Conservation (phyloP, 2,888 invertebrate species). For the Sipunculus nudus region DNA sequence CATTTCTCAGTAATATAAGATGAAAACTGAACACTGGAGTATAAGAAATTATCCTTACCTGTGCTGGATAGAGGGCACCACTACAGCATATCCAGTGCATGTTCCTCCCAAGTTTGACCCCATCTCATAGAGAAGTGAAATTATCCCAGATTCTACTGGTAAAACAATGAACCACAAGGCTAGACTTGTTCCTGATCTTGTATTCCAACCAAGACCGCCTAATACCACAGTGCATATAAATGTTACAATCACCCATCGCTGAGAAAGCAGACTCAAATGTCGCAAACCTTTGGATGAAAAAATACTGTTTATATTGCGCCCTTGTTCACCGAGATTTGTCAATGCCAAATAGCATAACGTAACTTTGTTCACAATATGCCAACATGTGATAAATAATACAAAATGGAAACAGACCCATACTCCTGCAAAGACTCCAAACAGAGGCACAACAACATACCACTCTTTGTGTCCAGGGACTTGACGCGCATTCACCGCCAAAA, state of each 20-base stretch:
- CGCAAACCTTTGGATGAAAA: constrained; percentile 64
- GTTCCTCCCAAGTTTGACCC: constrained; percentile 63
- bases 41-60: constrained; percentile 50
- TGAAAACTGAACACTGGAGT: no score
- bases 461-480: constrained; percentile 62
- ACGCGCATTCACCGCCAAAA: constrained; percentile 48
- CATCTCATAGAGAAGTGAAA: constrained; percentile 61
- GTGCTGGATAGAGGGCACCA: constrained; percentile 58
- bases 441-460: constrained; percentile 65
- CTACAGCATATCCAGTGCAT: constrained; percentile 64
- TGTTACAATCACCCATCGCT: constrained; percentile 55
- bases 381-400: constrained; percentile 54
- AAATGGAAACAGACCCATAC: constrained; percentile 62
- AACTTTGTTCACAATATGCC: constrained; percentile 61
- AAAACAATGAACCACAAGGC: constrained; percentile 53
- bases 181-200: constrained; percentile 54
- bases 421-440: constrained; percentile 52
- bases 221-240: constrained; percentile 53
- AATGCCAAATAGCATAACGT: constrained; percentile 51
- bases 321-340: constrained; percentile 44
- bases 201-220: constrained; percentile 58
- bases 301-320: constrained; percentile 52
- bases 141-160: constrained; percentile 55
- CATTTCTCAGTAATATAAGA: no score
- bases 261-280: constrained; percentile 62